A percentile compares a stretch with the other conserved stretches of the same genome.
These are phyloP conservation scores for Ageneiosus marmoratus DNA, from an alignment of 2,113 vertebrate species.

Conservation along the genomic window DNA sequence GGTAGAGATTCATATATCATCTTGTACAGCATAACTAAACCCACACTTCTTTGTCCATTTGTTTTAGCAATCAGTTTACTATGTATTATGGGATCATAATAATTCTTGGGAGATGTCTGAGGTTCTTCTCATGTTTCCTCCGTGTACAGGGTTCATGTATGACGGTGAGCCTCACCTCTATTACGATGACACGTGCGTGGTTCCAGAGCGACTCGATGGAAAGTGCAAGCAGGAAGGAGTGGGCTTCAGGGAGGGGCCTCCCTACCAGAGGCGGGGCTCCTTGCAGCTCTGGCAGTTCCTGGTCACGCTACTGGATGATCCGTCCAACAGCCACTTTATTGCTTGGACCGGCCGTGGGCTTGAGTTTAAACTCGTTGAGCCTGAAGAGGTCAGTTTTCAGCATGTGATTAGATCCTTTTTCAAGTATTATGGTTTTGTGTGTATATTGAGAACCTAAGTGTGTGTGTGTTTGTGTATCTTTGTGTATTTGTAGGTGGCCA, in stretches of 20 bases:
- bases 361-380: conserved; percentile 94
- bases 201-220: conserved; percentile 88
- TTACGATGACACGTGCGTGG: conserved; percentile 89
- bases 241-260: conserved; percentile 81
- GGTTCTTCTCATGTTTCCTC: neutral
- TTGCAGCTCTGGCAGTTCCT: conserved; percentile 97
- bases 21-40: neutral
- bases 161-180: conserved; percentile 84
- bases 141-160: conserved; percentile 75
- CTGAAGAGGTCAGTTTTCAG: conserved; percentile 82
- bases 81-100: neutral
- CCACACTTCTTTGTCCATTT: neutral
- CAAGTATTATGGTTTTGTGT: neutral
- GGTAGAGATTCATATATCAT: conserved; percentile 67
- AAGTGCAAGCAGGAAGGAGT: conserved; percentile 89
- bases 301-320: conserved; percentile 90
- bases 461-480: neutral
- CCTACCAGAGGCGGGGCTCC: conserved; percentile 90
- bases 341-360: conserved; percentile 94
- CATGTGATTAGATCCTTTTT: neutral
- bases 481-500: conserved; percentile 82
- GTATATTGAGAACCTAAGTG: neutral
- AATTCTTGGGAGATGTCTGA: neutral
- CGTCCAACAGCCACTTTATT: conserved; percentile 88
- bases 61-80: neutral